These are phyloP conservation scores for Helobdella robusta DNA, from an alignment of 2,888 invertebrate genomes.

Conservation along the genomic window DNA sequence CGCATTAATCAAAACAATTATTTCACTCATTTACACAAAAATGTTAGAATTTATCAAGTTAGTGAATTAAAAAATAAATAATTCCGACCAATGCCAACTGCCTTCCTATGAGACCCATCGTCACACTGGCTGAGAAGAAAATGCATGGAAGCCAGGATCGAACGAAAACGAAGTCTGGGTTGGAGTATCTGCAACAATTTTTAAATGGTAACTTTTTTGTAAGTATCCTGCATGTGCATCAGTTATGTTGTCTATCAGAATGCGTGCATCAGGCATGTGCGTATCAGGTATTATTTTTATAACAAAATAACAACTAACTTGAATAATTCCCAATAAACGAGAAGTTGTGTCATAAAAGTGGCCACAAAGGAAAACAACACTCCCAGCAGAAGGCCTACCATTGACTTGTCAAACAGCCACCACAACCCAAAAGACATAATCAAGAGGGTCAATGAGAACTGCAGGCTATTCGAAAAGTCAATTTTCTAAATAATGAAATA, in stretches of 20 bases:
- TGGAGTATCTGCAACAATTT: slow-evolving; percentile 45
- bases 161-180: slow-evolving; percentile 50
- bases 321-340: slow-evolving; percentile 50
- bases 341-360: slow-evolving; percentile 49
- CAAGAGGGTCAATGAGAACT: slow-evolving; percentile 49
- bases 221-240: not conserved
- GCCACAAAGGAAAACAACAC: slow-evolving; percentile 49
- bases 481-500: slow-evolving; percentile 43
- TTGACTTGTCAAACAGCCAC: slow-evolving; percentile 51
- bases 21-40: too few relatives aligned
- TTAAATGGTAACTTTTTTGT: not conserved
- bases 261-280: not conserved
- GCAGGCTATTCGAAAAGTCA: slow-evolving; percentile 50
- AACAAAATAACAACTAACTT: slow-evolving; percentile 41
- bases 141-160: slow-evolving; percentile 50
- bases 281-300: too few relatives aligned
- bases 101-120: slow-evolving; percentile 51
- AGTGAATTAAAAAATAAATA: too few relatives aligned
- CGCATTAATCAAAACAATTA: too few relatives aligned
- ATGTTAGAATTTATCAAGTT: too few relatives aligned
- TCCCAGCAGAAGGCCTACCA: slow-evolving; percentile 50
- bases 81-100: slow-evolving; percentile 44
- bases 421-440: slow-evolving; percentile 51
- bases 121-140: slow-evolving; percentile 51
- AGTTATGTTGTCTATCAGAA: not conserved